phyloP scores from a whole-genome alignment of 1,140 invertebrate genomes.

The Lepidurus couesii region DNA sequence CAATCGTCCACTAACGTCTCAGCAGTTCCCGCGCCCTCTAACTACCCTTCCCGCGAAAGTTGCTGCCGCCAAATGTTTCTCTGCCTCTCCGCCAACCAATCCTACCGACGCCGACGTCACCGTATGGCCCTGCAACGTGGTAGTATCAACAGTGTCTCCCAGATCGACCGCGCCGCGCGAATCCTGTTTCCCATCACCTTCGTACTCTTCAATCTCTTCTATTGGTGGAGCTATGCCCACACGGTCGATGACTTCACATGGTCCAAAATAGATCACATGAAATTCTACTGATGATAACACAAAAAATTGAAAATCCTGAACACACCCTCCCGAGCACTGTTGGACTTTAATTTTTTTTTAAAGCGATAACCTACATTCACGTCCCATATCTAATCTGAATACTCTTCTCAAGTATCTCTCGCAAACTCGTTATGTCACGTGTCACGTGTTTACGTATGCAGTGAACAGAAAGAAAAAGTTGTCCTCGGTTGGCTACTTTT shows the following conservation, averaged over 20 bases:
- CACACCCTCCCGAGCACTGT: neutral
- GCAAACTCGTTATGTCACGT: neutral
- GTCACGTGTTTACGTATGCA: neutral
- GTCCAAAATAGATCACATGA: neutral
- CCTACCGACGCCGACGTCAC: conserved; percentile 23
- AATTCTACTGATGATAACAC: neutral
- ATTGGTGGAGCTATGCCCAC: conserved; percentile 69
- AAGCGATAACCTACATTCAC: neutral
- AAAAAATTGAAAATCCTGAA: neutral
- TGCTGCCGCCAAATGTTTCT: neutral
- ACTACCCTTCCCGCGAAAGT: neutral
- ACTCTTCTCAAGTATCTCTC: neutral
- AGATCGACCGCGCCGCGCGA: conserved; percentile 67
- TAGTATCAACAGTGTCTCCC: conserved; percentile 64
- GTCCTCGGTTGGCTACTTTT: neutral
- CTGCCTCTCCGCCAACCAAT: neutral
- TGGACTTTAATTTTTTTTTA: neutral
- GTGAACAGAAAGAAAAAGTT: neutral
- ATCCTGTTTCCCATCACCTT: conserved; percentile 70
- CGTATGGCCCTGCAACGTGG: conserved; percentile 35
- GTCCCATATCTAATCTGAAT: neutral
- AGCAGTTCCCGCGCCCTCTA: neutral
- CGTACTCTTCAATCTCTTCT: conserved; percentile 68
- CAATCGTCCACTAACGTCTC: neutral
- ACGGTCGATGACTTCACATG: neutral